Base-by-base conservation (phyloP, 2,888 invertebrate species). In the Morpho helenor region DNA sequence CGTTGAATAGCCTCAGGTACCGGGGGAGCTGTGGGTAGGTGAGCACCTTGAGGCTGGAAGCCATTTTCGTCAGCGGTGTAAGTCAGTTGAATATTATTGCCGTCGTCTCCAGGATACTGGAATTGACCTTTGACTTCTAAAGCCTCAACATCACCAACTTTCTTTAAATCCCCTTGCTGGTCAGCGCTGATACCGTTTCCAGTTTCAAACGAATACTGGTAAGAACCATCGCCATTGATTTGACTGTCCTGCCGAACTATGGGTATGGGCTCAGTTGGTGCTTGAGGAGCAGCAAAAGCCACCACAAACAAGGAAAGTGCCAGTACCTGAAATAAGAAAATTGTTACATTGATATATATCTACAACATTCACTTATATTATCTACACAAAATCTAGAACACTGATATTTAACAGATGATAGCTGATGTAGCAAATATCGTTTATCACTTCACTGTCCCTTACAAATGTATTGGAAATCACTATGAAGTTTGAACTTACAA, bases 21-120 rank as follows among this genome's bases (percentile, higher is more conserved):
- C 67, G 95, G 95, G 44, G 95, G 95, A 7, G 94, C 91, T 8
- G 93, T 93, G 41, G 93, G 93, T n/a, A 93, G 76, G 69, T 93
- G 93, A 8, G 88, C 91, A 3, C 93, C 93, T 68, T 84, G 91
- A 0, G 94, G 93, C 73, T 94, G 93, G 90, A 92, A 94, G 23
- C 94, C 94, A 68, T 94, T 94, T 75, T 95, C 94, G 67, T 95
- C 94, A 64, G 95, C 94, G 46, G 91, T 87, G 80, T 95, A 95
- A 0, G 92, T 91, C 64, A 95, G 74, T 64, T 92, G 92, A 72
- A 94, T 93, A 66, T 91, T 93, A 66, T 91, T 87, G 23, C 94
- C 94, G 66, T 94, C 92, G 1, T 94, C 94, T 40, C 93, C 89
- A 0, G 93, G 93, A 75, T 94, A 94, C 55, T 93, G 92, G 82